phyloP scores from a whole-genome alignment of 1,140 invertebrate species.

The Papilio polyxenes region DNA sequence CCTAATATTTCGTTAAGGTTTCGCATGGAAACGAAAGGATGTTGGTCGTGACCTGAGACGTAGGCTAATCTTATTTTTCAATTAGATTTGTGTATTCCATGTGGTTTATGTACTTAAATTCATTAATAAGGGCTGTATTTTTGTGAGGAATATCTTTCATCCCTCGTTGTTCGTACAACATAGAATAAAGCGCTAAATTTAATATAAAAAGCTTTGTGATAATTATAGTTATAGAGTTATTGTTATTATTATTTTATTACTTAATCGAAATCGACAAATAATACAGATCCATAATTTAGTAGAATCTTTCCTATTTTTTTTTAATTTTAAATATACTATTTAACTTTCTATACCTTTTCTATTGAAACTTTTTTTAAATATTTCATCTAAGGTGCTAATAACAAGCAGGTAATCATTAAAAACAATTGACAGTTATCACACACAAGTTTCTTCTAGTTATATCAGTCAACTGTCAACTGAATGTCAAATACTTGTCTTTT shows the following conservation, averaged over 20 bases:
- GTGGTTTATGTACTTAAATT: constrained; percentile 34
- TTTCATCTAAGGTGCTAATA: no score
- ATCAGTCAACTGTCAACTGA: background rate
- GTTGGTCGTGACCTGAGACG: constrained; percentile 27
- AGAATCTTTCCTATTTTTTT: background rate
- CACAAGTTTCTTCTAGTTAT: background rate
- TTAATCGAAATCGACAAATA: background rate
- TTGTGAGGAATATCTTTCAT: constrained; percentile 68
- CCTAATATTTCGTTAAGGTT: constrained; percentile 71
- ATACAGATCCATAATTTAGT: background rate
- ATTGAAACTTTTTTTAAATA: no score
- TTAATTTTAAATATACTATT: background rate
- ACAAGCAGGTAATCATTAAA: background rate
- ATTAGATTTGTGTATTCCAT: constrained; percentile 33
- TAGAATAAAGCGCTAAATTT: constrained; percentile 14
- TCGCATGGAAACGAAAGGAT: constrained; percentile 71
- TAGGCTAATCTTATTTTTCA: constrained; percentile 25
- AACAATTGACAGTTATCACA: background rate
- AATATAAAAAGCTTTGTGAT: constrained; percentile 21
- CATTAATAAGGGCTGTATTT: constrained; percentile 71
- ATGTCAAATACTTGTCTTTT: background rate
- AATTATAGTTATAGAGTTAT: constrained; percentile 17
- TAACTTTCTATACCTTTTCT: background rate
- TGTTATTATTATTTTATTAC: background rate
- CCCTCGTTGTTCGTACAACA: constrained; percentile 59